Base-by-base conservation (phyloP, 2,888 invertebrate genomes). In the Conchocele bisecta region DNA sequence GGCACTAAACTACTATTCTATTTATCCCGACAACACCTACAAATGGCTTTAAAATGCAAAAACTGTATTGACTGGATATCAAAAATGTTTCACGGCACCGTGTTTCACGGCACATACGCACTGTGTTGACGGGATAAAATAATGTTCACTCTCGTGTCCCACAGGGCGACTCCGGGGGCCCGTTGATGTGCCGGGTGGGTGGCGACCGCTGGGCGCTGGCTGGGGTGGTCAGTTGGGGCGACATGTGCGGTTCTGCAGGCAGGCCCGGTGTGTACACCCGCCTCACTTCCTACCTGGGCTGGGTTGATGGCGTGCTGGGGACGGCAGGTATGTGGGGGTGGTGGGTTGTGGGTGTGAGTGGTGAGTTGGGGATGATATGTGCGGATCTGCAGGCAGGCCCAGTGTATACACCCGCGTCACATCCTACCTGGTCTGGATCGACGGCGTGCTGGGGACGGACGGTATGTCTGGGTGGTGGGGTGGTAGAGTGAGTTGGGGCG, bases 81-180 rank as follows among this genome's bases (percentile, higher is more conserved):
- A n/a, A n/a, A n/a, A n/a, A n/a, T n/a, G n/a, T n/a, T n/a, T n/a
- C n/a, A n/a, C n/a, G n/a, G n/a, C n/a, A n/a, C n/a, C n/a, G n/a
- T n/a, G n/a, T n/a, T n/a, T n/a, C n/a, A n/a, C n/a, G n/a, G n/a
- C n/a, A n/a, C n/a, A n/a, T n/a, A n/a, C n/a, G n/a, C n/a, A n/a
- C n/a, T n/a, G n/a, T n/a, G n/a, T n/a, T n/a, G n/a, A n/a, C n/a
- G n/a, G n/a, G n/a, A n/a, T n/a, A n/a, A n/a, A n/a, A n/a, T n/a
- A n/a, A n/a, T n/a, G n/a, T n/a, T n/a, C n/a, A n/a, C n/a, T n/a
- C n/a, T n/a, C n/a, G n/a, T n/a, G n/a, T 41, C 29, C 28, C 11
- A 0, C 71, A 87, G 87, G 90, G 90, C 26, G 90, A 90, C 69
- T 88, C 88, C 51, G 90, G 90, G 7, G 87, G 89, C 9, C 89